Evolutionary conservation across 1,140 invertebrate species (phyloP).

Genomic region (Panagrolaimus sp.): DNA sequence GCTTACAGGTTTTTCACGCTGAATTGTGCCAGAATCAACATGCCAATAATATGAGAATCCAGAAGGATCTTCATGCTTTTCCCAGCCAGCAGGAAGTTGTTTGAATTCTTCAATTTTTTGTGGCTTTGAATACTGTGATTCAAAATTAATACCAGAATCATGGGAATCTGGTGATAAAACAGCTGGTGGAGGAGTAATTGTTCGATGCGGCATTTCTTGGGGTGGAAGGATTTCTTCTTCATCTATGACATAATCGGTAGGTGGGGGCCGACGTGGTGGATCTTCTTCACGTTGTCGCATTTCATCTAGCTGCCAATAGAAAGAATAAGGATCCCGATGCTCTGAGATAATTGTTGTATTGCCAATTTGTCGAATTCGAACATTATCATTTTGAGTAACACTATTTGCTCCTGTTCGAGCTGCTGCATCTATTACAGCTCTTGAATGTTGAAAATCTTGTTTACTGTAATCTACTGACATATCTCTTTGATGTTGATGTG

Average conservation of each 20-base stretch:
- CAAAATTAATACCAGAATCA: constrained; percentile 53
- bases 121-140: constrained; percentile 51
- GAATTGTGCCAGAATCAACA: constrained; percentile 92
- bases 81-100: constrained; percentile 49
- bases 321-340: constrained; percentile 57
- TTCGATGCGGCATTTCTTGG: constrained; percentile 18
- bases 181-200: constrained; percentile 32
- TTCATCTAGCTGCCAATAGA: constrained; percentile 58
- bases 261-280: constrained; percentile 26
- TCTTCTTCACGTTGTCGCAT: constrained; percentile 27
- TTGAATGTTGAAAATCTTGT: constrained; percentile 30
- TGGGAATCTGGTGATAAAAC: constrained; percentile 52
- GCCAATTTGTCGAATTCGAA: constrained; percentile 39
- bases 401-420: constrained; percentile 10
- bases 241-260: constrained; percentile 37
- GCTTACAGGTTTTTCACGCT: constrained; percentile 70
- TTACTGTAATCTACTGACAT: constrained; percentile 38
- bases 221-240: constrained; percentile 35
- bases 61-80: constrained; percentile 55
- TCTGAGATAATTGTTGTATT: constrained; percentile 57
- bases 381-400: constrained; percentile 19
- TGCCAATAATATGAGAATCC: constrained; percentile 83
- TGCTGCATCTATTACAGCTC: constrained; percentile 33
- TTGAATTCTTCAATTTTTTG: constrained; percentile 40
- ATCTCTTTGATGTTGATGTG: constrained; percentile 4